A percentile compares a stretch with the other conserved stretches of the same genome.
phyloP scores from a whole-genome alignment of 2,113 vertebrate genomes.

The Oncorhynchus nerka region DNA sequence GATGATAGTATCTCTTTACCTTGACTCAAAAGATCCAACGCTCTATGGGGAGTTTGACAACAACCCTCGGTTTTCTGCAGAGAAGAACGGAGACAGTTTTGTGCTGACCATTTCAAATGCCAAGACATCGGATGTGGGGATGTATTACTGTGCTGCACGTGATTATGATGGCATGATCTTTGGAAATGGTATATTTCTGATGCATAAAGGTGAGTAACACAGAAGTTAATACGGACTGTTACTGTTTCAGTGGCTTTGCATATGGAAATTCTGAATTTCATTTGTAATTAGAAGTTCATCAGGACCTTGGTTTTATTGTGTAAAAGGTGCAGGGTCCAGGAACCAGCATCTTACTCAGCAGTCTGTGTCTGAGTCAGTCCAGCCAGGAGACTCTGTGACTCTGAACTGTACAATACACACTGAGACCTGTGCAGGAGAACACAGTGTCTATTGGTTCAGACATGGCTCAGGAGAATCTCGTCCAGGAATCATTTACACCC shows the following conservation, averaged over 20 bases:
- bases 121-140: slow-evolving; percentile 27
- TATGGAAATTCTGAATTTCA: too few relatives aligned
- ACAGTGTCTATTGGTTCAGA: too few relatives aligned
- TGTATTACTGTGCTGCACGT: slow-evolving; percentile 43
- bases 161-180: not conserved
- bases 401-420: too few relatives aligned
- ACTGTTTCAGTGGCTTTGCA: too few relatives aligned
- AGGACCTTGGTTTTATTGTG: slow-evolving; percentile 36
- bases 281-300: not conserved
- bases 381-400: slow-evolving; percentile 24
- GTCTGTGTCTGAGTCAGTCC: not conserved
- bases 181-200: not conserved
- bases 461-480: too few relatives aligned
- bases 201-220: not conserved
- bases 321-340: slow-evolving; percentile 15
- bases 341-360: slow-evolving; percentile 14
- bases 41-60: not conserved
- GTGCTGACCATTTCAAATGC: slow-evolving; percentile 34
- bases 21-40: not conserved
- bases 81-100: not conserved
- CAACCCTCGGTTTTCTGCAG: not conserved
- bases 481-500: too few relatives aligned
- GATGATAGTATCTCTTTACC: slow-evolving; percentile 4
- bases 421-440: too few relatives aligned
- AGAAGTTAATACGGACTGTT: not conserved